Conservation (phyloP, 1,140 invertebrate species). For the Heliconius himera region DNA sequence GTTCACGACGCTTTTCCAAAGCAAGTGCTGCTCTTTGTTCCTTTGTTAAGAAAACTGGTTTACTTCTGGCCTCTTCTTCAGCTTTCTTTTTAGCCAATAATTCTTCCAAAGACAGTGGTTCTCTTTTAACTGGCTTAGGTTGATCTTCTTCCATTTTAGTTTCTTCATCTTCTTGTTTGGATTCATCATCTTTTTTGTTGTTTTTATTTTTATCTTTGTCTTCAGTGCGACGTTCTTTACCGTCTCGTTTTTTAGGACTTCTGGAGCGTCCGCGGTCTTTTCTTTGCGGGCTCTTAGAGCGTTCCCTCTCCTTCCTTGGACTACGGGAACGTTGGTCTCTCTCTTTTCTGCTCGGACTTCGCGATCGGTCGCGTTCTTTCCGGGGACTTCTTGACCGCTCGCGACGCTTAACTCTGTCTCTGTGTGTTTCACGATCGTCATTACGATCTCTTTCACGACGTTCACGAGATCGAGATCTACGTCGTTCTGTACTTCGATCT, state of each 20-base stretch:
- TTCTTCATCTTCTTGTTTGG: constrained; percentile 70
- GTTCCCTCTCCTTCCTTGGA: constrained; percentile 46
- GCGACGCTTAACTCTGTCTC: constrained; percentile 69
- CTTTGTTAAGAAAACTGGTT: constrained; percentile 98
- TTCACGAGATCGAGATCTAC: constrained; percentile 69
- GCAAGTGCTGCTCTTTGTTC: constrained; percentile 96
- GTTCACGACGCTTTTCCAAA: constrained; percentile 92
- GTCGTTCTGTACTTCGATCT: constrained; percentile 66
- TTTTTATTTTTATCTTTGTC: constrained; percentile 74
- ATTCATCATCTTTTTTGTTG: constrained; percentile 79
- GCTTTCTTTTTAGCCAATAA: constrained; percentile 97
- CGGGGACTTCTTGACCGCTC: constrained; percentile 63
- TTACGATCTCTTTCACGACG: constrained; percentile 67
- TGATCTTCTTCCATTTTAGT: constrained; percentile 63
- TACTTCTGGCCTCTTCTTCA: constrained; percentile 95
- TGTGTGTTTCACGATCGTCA: constrained; percentile 68
- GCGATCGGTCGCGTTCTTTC: constrained; percentile 59
- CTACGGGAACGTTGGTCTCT: constrained; percentile 49
- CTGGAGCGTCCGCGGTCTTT: constrained; percentile 61
- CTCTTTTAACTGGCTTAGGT: constrained; percentile 85
- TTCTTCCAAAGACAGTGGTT: constrained; percentile 98
- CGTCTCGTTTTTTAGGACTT: constrained; percentile 67
- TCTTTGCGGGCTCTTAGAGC: constrained; percentile 53
- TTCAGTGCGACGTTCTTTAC: constrained; percentile 66
- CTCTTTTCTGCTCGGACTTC: constrained; percentile 57